Conservation (phyloP, 2,888 invertebrate species). For the Acleris laterana region DNA sequence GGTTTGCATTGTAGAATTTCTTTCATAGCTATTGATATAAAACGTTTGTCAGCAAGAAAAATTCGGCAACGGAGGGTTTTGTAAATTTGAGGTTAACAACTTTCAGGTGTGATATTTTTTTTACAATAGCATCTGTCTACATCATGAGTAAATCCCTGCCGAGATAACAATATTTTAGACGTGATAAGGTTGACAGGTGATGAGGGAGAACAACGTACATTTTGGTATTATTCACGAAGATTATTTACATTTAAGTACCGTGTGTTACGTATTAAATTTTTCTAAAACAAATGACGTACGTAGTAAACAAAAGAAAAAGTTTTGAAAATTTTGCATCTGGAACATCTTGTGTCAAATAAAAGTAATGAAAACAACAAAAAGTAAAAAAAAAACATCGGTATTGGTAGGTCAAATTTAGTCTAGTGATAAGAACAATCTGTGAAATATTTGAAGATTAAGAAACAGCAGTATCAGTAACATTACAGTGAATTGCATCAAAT, state of each 20-base stretch:
- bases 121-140: constrained; percentile 17
- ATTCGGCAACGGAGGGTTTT: neutral
- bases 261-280: no score
- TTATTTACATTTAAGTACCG: neutral
- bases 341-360: no score
- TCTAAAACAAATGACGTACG: no score
- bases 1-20: no score
- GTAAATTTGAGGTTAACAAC: neutral
- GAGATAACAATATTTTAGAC: constrained; percentile 12
- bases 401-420: no score
- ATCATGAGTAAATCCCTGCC: constrained; percentile 20
- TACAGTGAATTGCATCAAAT: neutral
- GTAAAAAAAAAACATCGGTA: no score
- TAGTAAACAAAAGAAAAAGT: no score
- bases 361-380: no score
- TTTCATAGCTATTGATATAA: neutral
- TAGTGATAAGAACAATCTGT: no score
- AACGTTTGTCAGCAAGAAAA: neutral
- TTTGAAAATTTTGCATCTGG: no score
- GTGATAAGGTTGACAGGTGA: constrained; percentile 21
- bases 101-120: constrained; percentile 9
- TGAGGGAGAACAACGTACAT: neutral
- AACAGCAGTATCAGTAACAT: no score
- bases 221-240: constrained; percentile 9
- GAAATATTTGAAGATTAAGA: no score